Percentiles rank a stretch among this genome's conserved stretches.
These are phyloP conservation scores for Amazona ochrocephala DNA, from an alignment of 2,797 vertebrate species.

Conservation along the genomic window DNA sequence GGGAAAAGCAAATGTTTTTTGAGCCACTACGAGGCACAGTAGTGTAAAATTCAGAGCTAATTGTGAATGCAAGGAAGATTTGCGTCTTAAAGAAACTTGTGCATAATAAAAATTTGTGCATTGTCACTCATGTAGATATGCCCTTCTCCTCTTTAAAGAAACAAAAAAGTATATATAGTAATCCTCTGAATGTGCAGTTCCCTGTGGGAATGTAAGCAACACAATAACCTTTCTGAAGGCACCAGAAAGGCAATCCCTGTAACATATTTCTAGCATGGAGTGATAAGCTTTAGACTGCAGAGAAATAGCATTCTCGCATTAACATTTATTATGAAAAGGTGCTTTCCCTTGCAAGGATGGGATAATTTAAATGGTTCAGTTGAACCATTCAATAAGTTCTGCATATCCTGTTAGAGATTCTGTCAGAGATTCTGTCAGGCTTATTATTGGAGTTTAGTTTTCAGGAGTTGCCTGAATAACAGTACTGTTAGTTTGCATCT, in stretches of 20 bases:
- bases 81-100: too few relatives aligned
- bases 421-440: too few relatives aligned
- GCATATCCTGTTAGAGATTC: too few relatives aligned
- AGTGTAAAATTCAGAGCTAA: background rate
- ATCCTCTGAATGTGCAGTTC: background rate
- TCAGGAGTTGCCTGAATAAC: background rate
- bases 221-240: background rate
- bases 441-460: background rate
- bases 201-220: background rate
- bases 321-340: background rate
- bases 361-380: background rate
- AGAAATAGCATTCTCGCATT: background rate
- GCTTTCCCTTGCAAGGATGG: background rate
- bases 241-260: background rate
- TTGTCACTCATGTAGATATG: too few relatives aligned
- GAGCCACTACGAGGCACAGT: background rate
- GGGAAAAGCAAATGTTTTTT: background rate
- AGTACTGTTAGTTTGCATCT: background rate
- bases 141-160: too few relatives aligned
- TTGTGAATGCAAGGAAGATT: too few relatives aligned
- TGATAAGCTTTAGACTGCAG: background rate
- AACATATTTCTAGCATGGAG: background rate
- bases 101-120: too few relatives aligned
- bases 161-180: too few relatives aligned
- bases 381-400: background rate